Evolutionary conservation across 2,113 vertebrate genomes (phyloP), one percentile per base, ranked within the genome.

Genomic region (Etheostoma spectabile): DNA sequence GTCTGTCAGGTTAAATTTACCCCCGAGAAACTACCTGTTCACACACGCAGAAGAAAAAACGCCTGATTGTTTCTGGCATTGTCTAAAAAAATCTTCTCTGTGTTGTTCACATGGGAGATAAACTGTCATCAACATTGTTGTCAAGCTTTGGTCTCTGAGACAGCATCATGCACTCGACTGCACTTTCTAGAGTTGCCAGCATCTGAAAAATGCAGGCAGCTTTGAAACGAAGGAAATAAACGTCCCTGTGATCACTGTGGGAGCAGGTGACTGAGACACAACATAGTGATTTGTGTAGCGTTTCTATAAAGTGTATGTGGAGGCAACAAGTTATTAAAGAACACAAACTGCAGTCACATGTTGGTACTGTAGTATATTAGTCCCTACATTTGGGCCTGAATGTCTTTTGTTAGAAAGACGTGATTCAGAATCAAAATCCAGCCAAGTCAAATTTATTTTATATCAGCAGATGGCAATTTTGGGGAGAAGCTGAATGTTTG

Each of bases 1-100:
- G 18, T 49, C 86, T 89, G 92, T 89, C 91, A 76, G 35, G 59
- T 86, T 84, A n/a, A 52, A 89, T 91, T 71, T 74, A 77, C 75
- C 68, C 52, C 61, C 11, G 46, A 85, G 69, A 68, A 45, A 38
- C 70, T 83, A 90, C 83, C 79, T 88, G 74, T 77, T 78, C 78
- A 27, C 10, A 22, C 21, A 30, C 15, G 53, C 27, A 12, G 1
- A 13, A 21, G 49, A 57, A 77, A 76, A 79, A 61, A 63, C 18
- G 6, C 48, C 2, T 6, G 19, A 70, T 67, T 51, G 65, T n/a
- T 74, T 66, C 15, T 42, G 83, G 71, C 74, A 22, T 14, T 77
- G 82, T 87, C 83, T 5, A 18, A 67, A 80, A 80, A 75, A 56
- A 75, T 68, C 4, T 65, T 19, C 35, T 66, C 56, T 18, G 21